Percentiles rank a stretch among this genome's conserved stretches.
phyloP scores from a whole-genome alignment of 1,140 invertebrate genomes.

The Stegodyphus mimosarum region DNA sequence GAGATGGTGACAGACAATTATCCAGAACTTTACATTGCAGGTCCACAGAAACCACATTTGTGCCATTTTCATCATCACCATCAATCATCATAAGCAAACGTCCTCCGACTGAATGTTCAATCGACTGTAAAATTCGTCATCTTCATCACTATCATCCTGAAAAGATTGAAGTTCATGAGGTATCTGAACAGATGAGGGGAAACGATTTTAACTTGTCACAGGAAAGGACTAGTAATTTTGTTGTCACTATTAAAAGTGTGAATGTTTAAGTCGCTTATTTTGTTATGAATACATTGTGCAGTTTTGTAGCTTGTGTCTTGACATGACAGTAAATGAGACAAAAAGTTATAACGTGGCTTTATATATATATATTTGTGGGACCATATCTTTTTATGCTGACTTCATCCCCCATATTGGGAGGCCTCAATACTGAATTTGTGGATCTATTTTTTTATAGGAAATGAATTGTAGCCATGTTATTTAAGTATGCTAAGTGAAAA shows the following conservation, averaged over 20 bases:
- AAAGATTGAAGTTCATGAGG: constrained; percentile 29
- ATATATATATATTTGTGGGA: constrained; percentile 27
- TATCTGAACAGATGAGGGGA: not conserved
- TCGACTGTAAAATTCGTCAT: constrained; percentile 41
- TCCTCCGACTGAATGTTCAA: constrained; percentile 31
- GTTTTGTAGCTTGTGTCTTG: not conserved
- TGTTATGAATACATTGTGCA: not conserved
- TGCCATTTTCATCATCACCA: constrained; percentile 26
- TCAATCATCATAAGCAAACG: constrained; percentile 39
- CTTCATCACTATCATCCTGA: constrained; percentile 54
- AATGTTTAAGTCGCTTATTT: constrained; percentile 25
- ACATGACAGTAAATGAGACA: not conserved
- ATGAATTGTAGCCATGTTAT: not conserved
- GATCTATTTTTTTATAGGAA: constrained; percentile 52
- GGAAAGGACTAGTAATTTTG: constrained; percentile 48
- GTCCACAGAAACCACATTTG: not conserved
- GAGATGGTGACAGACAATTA: not conserved
- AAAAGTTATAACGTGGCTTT: constrained; percentile 20
- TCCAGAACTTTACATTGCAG: constrained; percentile 1
- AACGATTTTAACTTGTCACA: not conserved
- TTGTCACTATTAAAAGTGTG: constrained; percentile 61
- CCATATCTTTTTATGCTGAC: constrained; percentile 53
- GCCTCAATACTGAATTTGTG: constrained; percentile 15
- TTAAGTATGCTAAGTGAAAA: too few relatives aligned
- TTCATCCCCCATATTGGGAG: constrained; percentile 49